Evolutionary conservation across 2,113 vertebrate genomes (phyloP).

Genomic region (Serilophus lunatus): DNA sequence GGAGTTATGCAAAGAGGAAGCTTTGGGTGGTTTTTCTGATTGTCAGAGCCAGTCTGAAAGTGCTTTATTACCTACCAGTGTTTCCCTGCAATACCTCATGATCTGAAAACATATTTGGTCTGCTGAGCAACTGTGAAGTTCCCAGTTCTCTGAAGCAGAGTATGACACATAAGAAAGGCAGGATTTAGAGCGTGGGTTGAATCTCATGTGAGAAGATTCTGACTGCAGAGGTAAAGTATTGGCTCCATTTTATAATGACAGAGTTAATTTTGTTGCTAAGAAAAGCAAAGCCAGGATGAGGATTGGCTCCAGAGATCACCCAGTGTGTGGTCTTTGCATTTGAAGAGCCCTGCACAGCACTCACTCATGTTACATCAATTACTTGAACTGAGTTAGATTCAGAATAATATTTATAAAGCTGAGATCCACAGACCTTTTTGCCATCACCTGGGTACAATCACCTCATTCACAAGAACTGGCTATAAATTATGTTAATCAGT

Average conservation of each 20-base stretch:
- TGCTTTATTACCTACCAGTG: background rate
- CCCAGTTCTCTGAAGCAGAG: background rate
- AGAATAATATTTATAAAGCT: constrained; percentile 42
- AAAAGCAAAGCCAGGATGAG: background rate
- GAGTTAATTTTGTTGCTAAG: constrained; percentile 34
- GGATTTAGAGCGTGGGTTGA: background rate
- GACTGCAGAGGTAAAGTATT: background rate
- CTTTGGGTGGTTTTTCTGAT: background rate
- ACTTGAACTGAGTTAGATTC: constrained; percentile 28
- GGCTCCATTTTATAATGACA: background rate
- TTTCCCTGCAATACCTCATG: background rate
- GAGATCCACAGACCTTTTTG: background rate
- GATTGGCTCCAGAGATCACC: constrained; percentile 15
- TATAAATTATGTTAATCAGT: constrained; percentile 16
- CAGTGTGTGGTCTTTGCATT: constrained; percentile 13
- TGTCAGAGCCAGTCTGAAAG: background rate
- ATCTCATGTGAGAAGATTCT: background rate
- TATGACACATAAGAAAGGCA: background rate
- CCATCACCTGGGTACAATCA: constrained; percentile 45
- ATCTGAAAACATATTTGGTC: background rate
- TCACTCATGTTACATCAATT: constrained; percentile 31
- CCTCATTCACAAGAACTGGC: constrained; percentile 12
- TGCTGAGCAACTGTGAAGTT: background rate
- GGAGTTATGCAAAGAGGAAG: background rate
- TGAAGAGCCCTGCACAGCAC: background rate